phyloP scores from a whole-genome alignment of 2,113 vertebrate species.

The Phrynosoma platyrhinos region DNA sequence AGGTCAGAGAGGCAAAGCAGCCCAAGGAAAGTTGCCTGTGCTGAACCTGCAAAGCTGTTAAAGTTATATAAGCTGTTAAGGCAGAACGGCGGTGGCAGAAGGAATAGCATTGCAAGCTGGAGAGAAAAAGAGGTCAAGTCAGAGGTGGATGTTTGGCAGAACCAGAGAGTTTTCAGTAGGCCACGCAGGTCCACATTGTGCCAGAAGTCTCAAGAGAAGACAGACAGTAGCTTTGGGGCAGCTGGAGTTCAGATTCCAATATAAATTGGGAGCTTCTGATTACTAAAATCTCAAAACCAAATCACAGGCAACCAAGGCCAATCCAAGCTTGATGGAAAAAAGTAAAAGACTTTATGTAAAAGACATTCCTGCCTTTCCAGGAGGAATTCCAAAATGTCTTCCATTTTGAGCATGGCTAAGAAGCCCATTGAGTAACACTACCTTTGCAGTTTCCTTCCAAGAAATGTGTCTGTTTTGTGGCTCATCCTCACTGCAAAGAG shows the following conservation, averaged over 20 bases:
- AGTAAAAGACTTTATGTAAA: too few relatives aligned
- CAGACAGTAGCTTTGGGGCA: not conserved
- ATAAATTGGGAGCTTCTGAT: not conserved
- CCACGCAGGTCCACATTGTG: not conserved
- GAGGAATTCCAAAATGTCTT: too few relatives aligned
- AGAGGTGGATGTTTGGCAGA: constrained; percentile 4
- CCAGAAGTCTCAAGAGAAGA: not conserved
- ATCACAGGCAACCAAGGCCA: too few relatives aligned
- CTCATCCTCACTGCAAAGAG: too few relatives aligned
- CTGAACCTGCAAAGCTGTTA: constrained; percentile 1
- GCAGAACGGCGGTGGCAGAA: not conserved
- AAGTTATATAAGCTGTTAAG: not conserved
- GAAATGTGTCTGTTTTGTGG: too few relatives aligned
- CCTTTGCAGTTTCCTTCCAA: too few relatives aligned
- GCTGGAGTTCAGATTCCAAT: not conserved
- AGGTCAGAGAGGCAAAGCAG: not conserved
- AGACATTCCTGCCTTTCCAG: too few relatives aligned
- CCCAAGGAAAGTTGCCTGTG: not conserved
- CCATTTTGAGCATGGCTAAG: too few relatives aligned
- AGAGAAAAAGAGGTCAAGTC: constrained; percentile 10
- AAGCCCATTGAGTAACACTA: too few relatives aligned
- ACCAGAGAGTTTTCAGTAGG: not conserved
- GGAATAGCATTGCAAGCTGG: not conserved
- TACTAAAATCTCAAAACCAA: not conserved
- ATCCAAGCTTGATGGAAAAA: too few relatives aligned